A percentile compares a stretch with the other conserved stretches of the same genome.
Conservation (phyloP, 2,113 vertebrate genomes). For the Callospermophilus lateralis region DNA sequence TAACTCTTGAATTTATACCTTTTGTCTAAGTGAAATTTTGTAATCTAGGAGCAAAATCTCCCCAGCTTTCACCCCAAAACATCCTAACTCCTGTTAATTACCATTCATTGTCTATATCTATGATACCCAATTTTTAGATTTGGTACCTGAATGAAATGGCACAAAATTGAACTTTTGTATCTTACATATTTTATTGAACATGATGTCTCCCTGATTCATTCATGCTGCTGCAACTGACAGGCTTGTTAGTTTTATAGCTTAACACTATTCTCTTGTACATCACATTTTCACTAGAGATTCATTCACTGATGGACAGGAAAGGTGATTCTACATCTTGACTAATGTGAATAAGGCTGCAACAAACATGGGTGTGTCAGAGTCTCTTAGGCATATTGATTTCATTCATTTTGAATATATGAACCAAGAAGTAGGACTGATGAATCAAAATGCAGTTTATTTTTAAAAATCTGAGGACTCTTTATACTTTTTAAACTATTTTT, state of each 20-base stretch:
- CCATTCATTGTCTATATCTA: too few relatives aligned
- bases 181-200: too few relatives aligned
- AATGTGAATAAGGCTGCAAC: not conserved
- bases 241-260: not conserved
- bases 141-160: too few relatives aligned
- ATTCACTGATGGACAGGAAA: too few relatives aligned
- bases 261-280: too few relatives aligned
- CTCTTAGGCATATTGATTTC: not conserved
- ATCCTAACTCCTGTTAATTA: not conserved
- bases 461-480: not conserved
- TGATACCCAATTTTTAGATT: too few relatives aligned
- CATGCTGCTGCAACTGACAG: not conserved
- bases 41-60: not conserved
- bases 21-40: not conserved
- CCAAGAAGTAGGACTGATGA: not conserved
- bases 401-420: not conserved
- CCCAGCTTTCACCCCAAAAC: accelerated
- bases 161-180: too few relatives aligned
- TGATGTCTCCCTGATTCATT: not conserved
- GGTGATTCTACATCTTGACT: not conserved
- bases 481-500: not conserved
- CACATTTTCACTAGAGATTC: not conserved
- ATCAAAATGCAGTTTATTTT: not conserved
- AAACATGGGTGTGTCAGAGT: accelerated
- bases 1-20: not conserved